Base-by-base conservation (phyloP, 1,140 invertebrate species). In the Pararge aegeria region DNA sequence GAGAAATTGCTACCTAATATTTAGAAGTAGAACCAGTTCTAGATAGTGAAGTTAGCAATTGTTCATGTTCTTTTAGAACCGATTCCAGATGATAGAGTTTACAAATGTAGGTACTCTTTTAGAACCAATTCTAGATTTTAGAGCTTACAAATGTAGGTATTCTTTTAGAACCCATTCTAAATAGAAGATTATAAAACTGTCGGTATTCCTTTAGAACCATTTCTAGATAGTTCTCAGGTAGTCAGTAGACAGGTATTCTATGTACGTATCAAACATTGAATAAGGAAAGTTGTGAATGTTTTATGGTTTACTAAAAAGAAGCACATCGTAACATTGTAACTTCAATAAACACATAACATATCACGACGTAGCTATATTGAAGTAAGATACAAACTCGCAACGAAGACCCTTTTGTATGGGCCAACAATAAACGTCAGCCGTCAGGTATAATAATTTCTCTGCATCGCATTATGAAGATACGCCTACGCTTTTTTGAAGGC, bases 401-500 rank as follows among this genome's bases (percentile, higher is more conserved):
- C 18, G 20, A 46, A 46, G 18, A 46, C 18, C 42, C 42, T n/a
- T 46, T 46, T 46, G 42, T 46, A 21, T 20, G 19, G 20, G 38
- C 16, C 6, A 10, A 46, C 42, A 46, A 46, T 46, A 46, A 46
- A 46, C 38, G 38, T 20, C 42, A 46, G 42, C 42, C 42, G 42
- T 46, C 42, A 46, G 42, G 9, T 46, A 46, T 46, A 46, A 46
- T 46, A 46, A 46, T 49, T 49, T 38, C 19, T 37, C 27, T 27
- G 48, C 46, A 50, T 40, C n/a, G 19, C 44, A 13, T 40, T 55
- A 50, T 55, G 44, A 58, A 50, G 53, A 57, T 44, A 55, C 57
- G 51, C 54, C 60, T 50, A 65, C 56, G 53, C 40, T 60, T 58
- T 65, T 61, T 62, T 57, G 24, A 57, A 57, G 61, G 54, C 55